These are phyloP conservation scores for Gopherus evgoodei DNA, from an alignment of 2,113 vertebrate genomes.

Conservation along the genomic window DNA sequence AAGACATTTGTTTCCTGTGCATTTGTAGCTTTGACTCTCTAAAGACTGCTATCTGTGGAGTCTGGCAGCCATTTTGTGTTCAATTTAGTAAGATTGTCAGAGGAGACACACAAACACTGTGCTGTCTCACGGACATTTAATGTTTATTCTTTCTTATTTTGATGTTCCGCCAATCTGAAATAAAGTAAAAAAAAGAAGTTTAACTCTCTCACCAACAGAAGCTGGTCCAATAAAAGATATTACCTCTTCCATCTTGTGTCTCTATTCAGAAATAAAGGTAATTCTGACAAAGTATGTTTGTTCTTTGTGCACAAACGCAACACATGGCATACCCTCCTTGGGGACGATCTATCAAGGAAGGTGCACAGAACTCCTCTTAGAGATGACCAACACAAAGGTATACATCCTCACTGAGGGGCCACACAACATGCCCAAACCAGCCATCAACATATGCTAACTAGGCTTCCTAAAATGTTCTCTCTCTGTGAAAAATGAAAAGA, in stretches of 20 bases:
- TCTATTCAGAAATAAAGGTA: neutral
- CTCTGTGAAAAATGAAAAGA: neutral
- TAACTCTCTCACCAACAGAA: no score
- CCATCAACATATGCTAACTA: conserved; percentile 18
- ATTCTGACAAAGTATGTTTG: conserved; percentile 59
- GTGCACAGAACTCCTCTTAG: neutral
- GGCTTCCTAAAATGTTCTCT: neutral
- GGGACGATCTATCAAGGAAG: neutral
- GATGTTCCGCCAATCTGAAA: conserved; percentile 42
- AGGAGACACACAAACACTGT: conserved; percentile 1
- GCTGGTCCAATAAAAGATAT: no score
- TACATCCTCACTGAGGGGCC: neutral
- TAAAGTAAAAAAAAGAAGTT: neutral
- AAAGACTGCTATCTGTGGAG: neutral
- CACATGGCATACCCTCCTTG: neutral
- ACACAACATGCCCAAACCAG: conserved; percentile 29
- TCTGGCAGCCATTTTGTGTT: conserved; percentile 12
- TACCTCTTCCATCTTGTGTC: no score
- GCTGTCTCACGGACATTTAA: conserved; percentile 31
- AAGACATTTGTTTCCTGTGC: neutral
- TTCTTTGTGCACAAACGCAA: conserved; percentile 16
- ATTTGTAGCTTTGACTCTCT: conserved; percentile 29
- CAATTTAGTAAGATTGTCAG: conserved; percentile 51
- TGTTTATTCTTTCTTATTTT: conserved; percentile 47
- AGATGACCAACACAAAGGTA: conserved; percentile 36